These are phyloP conservation scores for Anthrax anthrax DNA, from an alignment of 2,888 invertebrate genomes.

Conservation along the genomic window DNA sequence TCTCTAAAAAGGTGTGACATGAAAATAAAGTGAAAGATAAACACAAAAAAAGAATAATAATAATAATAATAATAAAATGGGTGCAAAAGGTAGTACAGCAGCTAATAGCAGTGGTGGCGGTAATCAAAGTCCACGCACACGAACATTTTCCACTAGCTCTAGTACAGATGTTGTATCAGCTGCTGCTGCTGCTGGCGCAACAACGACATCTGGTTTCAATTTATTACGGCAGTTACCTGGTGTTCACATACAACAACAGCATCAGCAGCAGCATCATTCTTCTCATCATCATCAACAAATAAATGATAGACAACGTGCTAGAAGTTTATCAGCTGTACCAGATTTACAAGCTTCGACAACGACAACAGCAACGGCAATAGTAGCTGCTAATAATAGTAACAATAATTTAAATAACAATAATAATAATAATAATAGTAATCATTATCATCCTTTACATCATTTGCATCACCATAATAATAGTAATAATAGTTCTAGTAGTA, in stretches of 20 bases:
- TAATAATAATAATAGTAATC: slow-evolving; percentile 18
- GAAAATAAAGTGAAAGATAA: too few relatives aligned
- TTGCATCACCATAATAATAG: too few relatives aligned
- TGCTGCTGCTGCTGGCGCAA: too few relatives aligned
- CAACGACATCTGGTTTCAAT: slow-evolving; percentile 48
- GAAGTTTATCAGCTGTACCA: slow-evolving; percentile 71
- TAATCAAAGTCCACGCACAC: slow-evolving; percentile 52
- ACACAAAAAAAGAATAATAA: too few relatives aligned
- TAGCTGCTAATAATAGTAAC: slow-evolving; percentile 13
- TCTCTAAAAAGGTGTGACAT: too few relatives aligned
- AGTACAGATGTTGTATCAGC: slow-evolving; percentile 47
- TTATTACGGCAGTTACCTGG: slow-evolving; percentile 56
- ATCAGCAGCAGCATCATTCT: too few relatives aligned
- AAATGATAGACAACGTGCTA: slow-evolving; percentile 66
- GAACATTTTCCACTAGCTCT: slow-evolving; percentile 63
- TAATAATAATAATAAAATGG: too few relatives aligned
- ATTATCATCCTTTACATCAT: slow-evolving; percentile 27
- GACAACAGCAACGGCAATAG: too few relatives aligned
- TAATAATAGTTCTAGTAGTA: too few relatives aligned
- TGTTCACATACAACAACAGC: too few relatives aligned
- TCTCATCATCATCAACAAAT: slow-evolving; percentile 51
- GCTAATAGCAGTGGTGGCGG: too few relatives aligned
- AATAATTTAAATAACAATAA: slow-evolving; percentile 25
- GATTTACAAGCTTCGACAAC: slow-evolving; percentile 43
- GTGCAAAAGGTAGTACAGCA: slow-evolving; percentile 73